Evolutionary conservation across 2,888 invertebrate genomes (phyloP).

Genomic region (Lithophane leautieri): DNA sequence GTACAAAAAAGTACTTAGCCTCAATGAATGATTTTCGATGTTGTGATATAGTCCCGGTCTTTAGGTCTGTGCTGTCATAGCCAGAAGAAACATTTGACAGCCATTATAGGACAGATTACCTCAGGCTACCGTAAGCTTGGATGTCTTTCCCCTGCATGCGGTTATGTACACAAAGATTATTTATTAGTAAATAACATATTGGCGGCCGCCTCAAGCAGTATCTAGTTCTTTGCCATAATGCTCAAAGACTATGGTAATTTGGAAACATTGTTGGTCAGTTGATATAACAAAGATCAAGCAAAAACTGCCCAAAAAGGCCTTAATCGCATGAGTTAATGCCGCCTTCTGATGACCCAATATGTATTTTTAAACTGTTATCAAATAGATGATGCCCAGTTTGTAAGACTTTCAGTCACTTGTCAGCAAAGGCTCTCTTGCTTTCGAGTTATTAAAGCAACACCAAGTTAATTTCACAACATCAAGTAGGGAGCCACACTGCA

Average conservation of each 20-base stretch:
- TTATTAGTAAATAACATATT: constrained; percentile 58
- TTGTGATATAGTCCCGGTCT: constrained; percentile 37
- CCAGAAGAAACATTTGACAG: constrained; percentile 34
- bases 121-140: constrained; percentile 75
- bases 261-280: too few species aligned
- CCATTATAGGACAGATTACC: constrained; percentile 53
- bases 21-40: neutral
- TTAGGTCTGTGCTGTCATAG: neutral
- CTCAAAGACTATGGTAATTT: neutral
- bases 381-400: neutral
- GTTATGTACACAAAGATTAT: constrained; percentile 66
- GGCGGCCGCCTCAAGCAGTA: constrained; percentile 27
- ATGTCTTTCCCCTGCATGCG: constrained; percentile 79
- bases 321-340: neutral
- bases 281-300: neutral
- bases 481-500: constrained; percentile 46
- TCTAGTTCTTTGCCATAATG: neutral
- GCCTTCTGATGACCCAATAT: neutral
- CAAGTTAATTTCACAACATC: constrained; percentile 56
- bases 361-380: neutral
- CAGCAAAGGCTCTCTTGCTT: constrained; percentile 7
- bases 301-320: neutral
- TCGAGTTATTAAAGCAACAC: constrained; percentile 57
- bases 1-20: neutral
- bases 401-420: neutral